phyloP scores from a whole-genome alignment of 2,113 vertebrate genomes.

The Rostratula benghalensis region DNA sequence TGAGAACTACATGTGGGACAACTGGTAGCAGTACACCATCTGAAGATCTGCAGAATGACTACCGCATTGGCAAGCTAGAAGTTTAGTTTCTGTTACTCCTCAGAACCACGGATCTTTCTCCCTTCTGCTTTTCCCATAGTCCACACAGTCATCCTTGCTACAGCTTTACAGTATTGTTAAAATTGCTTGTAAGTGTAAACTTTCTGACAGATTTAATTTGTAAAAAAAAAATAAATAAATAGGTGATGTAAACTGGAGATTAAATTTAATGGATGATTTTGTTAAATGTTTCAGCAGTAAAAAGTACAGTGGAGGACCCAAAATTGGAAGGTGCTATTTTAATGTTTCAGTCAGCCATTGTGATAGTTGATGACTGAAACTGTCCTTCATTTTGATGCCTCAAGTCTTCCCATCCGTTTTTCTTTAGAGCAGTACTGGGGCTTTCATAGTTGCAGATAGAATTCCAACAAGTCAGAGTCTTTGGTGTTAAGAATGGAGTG shows the following conservation, averaged over 20 bases:
- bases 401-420: not conserved
- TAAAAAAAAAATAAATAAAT: not conserved
- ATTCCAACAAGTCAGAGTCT: slow-evolving; percentile 51
- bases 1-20: slow-evolving; percentile 14
- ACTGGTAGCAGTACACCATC: not conserved
- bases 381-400: not conserved
- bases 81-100: slow-evolving; percentile 19
- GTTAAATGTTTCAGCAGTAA: not conserved
- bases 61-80: not conserved
- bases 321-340: not conserved
- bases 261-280: not conserved
- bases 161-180: not conserved
- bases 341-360: not conserved
- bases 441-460: slow-evolving; percentile 14
- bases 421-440: not conserved
- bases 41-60: slow-evolving; percentile 2
- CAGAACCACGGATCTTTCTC: slow-evolving; percentile 30
- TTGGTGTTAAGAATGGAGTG: slow-evolving; percentile 38
- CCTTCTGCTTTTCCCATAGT: slow-evolving; percentile 54
- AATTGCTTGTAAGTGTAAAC: not conserved
- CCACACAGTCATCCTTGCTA: not conserved
- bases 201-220: not conserved
- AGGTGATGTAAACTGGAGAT: not conserved
- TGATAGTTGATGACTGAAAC: slow-evolving; percentile 22
- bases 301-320: not conserved